Conservation (phyloP, 2,888 invertebrate genomes). For the Nebria brevicollis region DNA sequence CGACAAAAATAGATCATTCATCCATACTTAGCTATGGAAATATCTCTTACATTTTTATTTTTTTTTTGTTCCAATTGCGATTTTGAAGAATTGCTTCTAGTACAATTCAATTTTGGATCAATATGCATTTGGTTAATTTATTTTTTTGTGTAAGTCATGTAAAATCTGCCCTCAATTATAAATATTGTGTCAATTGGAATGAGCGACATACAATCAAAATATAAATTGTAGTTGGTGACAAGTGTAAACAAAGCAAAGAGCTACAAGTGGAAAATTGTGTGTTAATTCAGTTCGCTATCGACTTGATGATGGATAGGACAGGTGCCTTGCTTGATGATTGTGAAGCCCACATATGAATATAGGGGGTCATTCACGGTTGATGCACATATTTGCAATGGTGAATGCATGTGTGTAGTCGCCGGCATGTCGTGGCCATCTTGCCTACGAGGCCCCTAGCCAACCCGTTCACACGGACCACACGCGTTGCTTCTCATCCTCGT, state of each 20-base stretch:
- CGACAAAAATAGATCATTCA: no score
- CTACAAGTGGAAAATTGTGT: constrained; percentile 1
- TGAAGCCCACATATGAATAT: constrained; percentile 6
- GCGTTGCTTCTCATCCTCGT: constrained; percentile 30
- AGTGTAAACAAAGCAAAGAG: background rate
- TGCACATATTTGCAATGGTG: constrained; percentile 23
- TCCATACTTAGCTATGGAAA: no score
- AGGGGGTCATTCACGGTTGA: constrained; percentile 15
- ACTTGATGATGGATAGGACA: background rate
- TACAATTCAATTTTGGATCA: no score
- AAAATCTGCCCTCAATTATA: constrained; percentile 52
- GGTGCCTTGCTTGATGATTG: background rate
- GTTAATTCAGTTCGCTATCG: background rate
- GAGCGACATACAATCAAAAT: background rate
- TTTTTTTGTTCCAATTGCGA: no score
- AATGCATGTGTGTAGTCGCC: constrained; percentile 20
- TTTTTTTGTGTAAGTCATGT: no score
- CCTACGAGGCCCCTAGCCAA: constrained; percentile 23
- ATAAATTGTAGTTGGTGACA: background rate
- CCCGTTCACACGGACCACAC: constrained; percentile 38
- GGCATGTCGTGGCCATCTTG: constrained; percentile 20
- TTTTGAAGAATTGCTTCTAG: no score
- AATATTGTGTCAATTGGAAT: background rate
- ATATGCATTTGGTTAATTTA: no score
- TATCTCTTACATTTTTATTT: no score